Percentiles rank a stretch among this genome's conserved stretches.
Conservation (phyloP, 2,888 invertebrate genomes). For the Dryomyza anilis region DNA sequence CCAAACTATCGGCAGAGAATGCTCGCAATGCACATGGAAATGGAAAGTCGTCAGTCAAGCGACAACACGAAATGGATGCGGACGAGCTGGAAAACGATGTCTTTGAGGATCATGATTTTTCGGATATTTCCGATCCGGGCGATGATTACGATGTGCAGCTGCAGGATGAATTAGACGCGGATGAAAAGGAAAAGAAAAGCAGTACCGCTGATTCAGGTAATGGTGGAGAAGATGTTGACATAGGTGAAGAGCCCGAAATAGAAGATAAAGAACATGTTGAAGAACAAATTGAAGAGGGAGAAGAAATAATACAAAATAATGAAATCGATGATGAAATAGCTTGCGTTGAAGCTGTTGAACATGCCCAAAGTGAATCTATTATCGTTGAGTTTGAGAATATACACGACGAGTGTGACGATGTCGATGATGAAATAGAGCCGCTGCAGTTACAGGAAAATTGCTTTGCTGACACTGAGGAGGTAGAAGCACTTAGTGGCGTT, state of each 20-base stretch:
- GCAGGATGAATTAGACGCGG: conserved; percentile 36
- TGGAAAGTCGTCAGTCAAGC: conserved; percentile 28
- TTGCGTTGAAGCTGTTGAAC: conserved; percentile 46
- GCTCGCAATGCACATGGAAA: not conserved
- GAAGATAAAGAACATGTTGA: conserved; percentile 16
- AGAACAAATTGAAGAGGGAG: conserved; percentile 34
- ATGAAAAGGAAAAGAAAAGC: conserved; percentile 34
- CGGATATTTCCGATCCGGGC: conserved; percentile 64
- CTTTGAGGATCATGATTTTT: conserved; percentile 64
- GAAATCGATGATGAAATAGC: conserved; percentile 42
- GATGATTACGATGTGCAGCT: conserved; percentile 46
- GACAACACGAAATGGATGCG: conserved; percentile 62
- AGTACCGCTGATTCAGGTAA: conserved; percentile 41
- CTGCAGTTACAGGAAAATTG: conserved; percentile 52
- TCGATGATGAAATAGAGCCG: conserved; percentile 44
- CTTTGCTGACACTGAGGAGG: conserved; percentile 49
- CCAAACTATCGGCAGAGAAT: conserved; percentile 65
- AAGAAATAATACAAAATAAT: no score
- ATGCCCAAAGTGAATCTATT: conserved; percentile 22
- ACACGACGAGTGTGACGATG: conserved; percentile 37
- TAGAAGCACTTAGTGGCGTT: conserved; percentile 35
- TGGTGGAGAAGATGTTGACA: conserved; percentile 35
- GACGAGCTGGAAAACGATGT: conserved; percentile 64
- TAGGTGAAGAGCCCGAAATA: conserved; percentile 28
- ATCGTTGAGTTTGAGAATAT: conserved; percentile 49